Evolutionary conservation across 2,797 vertebrate genomes (phyloP).

Genomic region (Crax fasciolata): DNA sequence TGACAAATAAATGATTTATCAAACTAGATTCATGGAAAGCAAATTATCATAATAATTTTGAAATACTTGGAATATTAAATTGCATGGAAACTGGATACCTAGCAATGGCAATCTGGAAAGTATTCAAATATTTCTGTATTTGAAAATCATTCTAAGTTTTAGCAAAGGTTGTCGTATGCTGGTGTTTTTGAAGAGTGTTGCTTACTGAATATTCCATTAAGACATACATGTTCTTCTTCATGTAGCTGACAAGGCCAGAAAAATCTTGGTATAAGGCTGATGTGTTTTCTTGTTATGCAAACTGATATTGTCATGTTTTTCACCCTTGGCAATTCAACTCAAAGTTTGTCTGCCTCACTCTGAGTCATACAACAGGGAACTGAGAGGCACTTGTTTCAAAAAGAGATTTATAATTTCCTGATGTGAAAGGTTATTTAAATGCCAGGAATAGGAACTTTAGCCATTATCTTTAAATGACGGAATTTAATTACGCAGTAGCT

Average conservation of each 20-base stretch:
- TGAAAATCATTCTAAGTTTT: neutral
- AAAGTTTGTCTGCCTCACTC: neutral
- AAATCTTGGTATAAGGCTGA: neutral
- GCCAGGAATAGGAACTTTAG: conserved; percentile 11
- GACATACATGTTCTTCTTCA: neutral
- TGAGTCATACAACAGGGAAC: neutral
- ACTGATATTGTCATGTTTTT: conserved; percentile 3
- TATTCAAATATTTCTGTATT: neutral
- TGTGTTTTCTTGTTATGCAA: neutral
- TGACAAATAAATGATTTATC: neutral
- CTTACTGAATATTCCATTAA: neutral
- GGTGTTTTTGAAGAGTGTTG: neutral
- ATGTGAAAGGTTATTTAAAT: conserved; percentile 56
- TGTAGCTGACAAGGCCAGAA: conserved; percentile 20
- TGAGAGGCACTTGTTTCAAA: conserved; percentile 4
- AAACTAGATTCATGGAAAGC: neutral
- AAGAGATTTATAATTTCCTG: conserved; percentile 30
- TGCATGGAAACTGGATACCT: neutral
- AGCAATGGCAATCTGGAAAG: neutral
- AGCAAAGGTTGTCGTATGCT: neutral
- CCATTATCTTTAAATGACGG: conserved; percentile 14
- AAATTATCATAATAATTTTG: neutral
- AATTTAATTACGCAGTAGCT: conserved; percentile 21
- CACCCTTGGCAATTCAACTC: neutral
- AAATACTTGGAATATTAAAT: neutral